Base-by-base conservation (phyloP, 2,888 invertebrate genomes). In the Apamea crenata region DNA sequence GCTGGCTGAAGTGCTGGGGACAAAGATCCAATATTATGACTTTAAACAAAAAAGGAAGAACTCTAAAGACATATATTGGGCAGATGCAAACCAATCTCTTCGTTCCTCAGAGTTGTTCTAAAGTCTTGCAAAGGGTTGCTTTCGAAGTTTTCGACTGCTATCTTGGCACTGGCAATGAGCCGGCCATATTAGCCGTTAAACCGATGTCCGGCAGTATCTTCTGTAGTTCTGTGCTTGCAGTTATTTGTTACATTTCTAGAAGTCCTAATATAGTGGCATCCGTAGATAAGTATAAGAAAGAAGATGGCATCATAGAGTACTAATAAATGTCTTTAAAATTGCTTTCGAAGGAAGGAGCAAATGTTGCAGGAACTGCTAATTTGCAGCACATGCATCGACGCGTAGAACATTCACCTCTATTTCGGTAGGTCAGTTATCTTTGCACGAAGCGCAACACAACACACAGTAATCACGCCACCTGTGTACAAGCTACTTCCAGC, bases 1-100 rank as follows among this genome's bases (percentile, higher is more conserved):
- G 74, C 95, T 96, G 0, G 96, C 96, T 47, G 96, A 96, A 0
- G 96, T 96, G 80, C 97, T 97, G 92, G 6, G 75, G 66, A 74
- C 47, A 72, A 66, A 72, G 44, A 8, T 70, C 18, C n/a, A 70
- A 8, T 32, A 5, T 40, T 59, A 73, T n/a, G 21, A 47, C 47
- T 59, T 2, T 12, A 10, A 12, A 36, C 25, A 56, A n/a, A 36
- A n/a, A 10, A 50, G 36, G 0, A 21, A 25, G 21, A 7, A 50
- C 21, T 32, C 7, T 32, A 10, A 44, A 12, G 21, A 12, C 10
- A n/a, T 12, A n/a, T 14, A n/a, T 40, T 16, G 40, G 6, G 18
- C 18, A n/a, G n/a, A 44, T 10, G 3, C 12, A 21, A 7, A 69
- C 21, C 14, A 14, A 29, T 50, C 4, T 69, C 7, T 21, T 29